phyloP scores from a whole-genome alignment of 2,113 vertebrate species.

The Perca flavescens region DNA sequence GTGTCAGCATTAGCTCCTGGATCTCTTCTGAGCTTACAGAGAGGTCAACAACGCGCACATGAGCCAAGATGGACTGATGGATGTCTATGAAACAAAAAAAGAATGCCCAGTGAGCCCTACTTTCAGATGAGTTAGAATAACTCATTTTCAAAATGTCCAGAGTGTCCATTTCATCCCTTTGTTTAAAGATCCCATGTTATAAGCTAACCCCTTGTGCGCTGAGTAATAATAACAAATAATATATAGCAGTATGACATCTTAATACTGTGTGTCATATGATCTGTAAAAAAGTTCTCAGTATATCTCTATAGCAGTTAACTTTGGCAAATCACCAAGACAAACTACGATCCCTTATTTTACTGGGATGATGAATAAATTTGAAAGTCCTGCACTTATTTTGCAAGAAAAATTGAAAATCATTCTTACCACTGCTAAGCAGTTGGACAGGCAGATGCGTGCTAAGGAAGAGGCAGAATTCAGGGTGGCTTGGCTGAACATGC shows the following conservation, averaged over 20 bases:
- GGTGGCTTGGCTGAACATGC: conserved; percentile 38
- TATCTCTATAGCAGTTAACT: background rate
- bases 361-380: background rate
- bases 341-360: background rate
- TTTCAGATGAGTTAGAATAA: background rate
- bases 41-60: conserved; percentile 85
- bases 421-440: conserved; percentile 81
- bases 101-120: background rate
- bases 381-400: background rate
- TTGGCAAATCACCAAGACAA: background rate
- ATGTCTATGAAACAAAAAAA: conserved; percentile 76
- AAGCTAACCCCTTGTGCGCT: background rate
- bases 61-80: conserved; percentile 80
- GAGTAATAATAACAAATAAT: background rate
- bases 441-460: conserved; percentile 82
- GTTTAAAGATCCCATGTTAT: background rate
- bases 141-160: background rate
- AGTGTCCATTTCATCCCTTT: background rate
- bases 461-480: conserved; percentile 84
- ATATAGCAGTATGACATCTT: background rate
- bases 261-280: background rate
- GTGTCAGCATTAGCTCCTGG: conserved; percentile 84
- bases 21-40: conserved; percentile 81
- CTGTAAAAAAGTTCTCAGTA: background rate
- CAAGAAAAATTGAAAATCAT: background rate